Conservation (phyloP, 64 coral and sea anemone genomes). For the Montipora capricornis region DNA sequence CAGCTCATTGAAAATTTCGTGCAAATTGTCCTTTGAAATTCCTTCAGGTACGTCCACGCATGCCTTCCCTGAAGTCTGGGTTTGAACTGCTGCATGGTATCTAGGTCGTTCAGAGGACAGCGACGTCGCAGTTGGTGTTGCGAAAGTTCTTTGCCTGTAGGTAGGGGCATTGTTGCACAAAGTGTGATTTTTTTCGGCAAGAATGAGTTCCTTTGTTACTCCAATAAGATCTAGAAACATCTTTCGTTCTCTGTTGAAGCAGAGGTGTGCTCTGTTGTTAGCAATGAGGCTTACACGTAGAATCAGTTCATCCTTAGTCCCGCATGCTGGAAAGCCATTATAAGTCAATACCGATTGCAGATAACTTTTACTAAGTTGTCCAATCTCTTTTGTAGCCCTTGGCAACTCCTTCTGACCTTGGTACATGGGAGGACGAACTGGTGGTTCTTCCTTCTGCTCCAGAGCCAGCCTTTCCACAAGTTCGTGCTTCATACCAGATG, state of each 20-base stretch:
- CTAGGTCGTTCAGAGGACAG: constrained; percentile 44
- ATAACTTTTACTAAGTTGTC: constrained; percentile 12
- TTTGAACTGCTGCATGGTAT: constrained; percentile 44
- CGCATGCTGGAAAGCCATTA: constrained; percentile 30
- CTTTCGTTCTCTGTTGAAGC: constrained; percentile 29
- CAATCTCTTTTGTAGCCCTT: constrained; percentile 50
- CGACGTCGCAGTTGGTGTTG: constrained; percentile 8
- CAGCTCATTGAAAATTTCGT: constrained; percentile 49
- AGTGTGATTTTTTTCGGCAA: constrained; percentile 12
- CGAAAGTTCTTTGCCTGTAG: constrained; percentile 44
- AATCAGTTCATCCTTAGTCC: constrained; percentile 29
- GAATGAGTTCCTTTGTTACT: constrained; percentile 11
- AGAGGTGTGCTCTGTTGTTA: constrained; percentile 41
- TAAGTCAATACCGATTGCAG: constrained; percentile 45
- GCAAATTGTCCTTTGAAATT: not conserved
- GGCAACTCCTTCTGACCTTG: constrained; percentile 14
- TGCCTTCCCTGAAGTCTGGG: constrained; percentile 10
- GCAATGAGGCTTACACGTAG: constrained; percentile 35
- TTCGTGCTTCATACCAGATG: not conserved
- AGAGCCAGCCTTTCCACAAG: not conserved
- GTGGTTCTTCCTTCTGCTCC: not conserved
- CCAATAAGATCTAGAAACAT: constrained; percentile 47
- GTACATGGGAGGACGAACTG: not conserved
- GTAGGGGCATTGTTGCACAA: not conserved
- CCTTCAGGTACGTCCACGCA: not conserved